A percentile compares a stretch with the other conserved stretches of the same genome.
phyloP scores from a whole-genome alignment of 2,113 vertebrate species.

The Limnothrissa miodon region DNA sequence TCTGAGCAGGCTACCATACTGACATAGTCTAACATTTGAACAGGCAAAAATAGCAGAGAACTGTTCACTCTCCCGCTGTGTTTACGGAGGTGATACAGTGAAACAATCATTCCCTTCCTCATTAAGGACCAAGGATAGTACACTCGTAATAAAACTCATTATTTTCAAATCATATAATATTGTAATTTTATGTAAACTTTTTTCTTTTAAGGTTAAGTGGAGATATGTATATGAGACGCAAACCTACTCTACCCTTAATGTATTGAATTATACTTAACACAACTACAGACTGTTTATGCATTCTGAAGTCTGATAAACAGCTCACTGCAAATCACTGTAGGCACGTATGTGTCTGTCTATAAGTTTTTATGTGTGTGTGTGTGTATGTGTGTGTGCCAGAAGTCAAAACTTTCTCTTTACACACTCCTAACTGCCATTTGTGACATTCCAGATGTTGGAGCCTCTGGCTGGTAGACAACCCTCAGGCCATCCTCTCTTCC shows the following conservation, averaged over 20 bases:
- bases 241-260: background rate
- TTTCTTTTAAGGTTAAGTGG: too few relatives aligned
- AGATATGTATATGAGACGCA: too few relatives aligned
- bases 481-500: slow-evolving; percentile 65
- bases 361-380: background rate
- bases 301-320: background rate
- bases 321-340: background rate
- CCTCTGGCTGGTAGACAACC: slow-evolving; percentile 60
- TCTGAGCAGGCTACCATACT: too few relatives aligned
- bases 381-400: background rate
- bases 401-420: slow-evolving; percentile 39
- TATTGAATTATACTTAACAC: background rate
- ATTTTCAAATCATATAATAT: too few relatives aligned
- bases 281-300: background rate
- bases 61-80: too few relatives aligned
- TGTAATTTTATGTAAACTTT: too few relatives aligned
- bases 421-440: slow-evolving; percentile 43
- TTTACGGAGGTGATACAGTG: too few relatives aligned
- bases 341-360: background rate
- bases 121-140: background rate
- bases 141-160: too few relatives aligned
- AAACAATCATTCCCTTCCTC: background rate
- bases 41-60: too few relatives aligned
- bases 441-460: slow-evolving; percentile 72
- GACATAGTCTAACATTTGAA: too few relatives aligned